Evolutionary conservation across 2,797 vertebrate species (phyloP), one percentile per base, ranked within the genome.

Genomic region (Falco concolor): DNA sequence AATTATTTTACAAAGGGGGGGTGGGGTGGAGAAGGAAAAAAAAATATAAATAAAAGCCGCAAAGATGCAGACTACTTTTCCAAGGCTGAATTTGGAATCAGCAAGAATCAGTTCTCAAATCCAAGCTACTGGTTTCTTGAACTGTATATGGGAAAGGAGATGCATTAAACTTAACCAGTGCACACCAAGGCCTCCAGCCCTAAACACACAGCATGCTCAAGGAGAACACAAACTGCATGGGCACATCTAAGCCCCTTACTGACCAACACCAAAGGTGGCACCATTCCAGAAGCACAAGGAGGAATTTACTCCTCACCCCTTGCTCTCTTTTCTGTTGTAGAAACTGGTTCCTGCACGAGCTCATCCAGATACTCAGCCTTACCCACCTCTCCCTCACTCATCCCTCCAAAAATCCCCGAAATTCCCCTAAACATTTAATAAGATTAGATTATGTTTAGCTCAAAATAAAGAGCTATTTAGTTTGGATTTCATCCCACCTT

Each of bases 401-500:
- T 47, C 32, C 21, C 23, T 45, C 40, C 47, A 65, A 76, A 94
- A 93, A 36, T 75, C 47, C n/a, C 59, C 10, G 0, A 61, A 77
- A 63, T 74, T 91, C 54, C 69, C 77, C 63, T 27, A 54, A 76
- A 57, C 13, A 32, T 91, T 79, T 79, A 54, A 30, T 67, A 76
- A 86, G 24, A 50, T n/a, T 61, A 38, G 18, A 44, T 6, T 36
- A 54, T 20, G 24, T 59, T 86, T 88, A 88, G 76, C 20, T 76
- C 53, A 84, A 88, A 89, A 73, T 69, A 83, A 61, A 67, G 13
- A 80, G 28, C 38, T 86, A 73, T 90, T 91, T 73, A 57, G 23
- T 61, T 90, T 92, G 85, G 77, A 93, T 76, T 79, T 54, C 69
- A 67, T 73, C 88, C 40, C 59, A 36, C 59, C 47, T 84, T 87